phyloP scores from a whole-genome alignment of 2,888 invertebrate species.

The Theretra japonica region DNA sequence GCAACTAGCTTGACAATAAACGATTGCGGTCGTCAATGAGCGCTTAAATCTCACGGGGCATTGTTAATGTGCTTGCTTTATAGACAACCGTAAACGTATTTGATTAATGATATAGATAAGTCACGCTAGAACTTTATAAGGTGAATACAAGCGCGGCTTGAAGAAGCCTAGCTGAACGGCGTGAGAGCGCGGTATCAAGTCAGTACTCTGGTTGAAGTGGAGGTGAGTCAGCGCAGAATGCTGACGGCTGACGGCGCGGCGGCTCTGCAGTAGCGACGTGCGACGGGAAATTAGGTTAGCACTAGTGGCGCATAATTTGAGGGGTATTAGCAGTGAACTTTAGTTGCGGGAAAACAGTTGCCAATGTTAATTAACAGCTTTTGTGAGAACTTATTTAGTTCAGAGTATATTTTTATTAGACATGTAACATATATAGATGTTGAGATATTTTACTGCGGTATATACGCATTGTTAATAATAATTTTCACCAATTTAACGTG shows the following conservation, averaged over 20 bases:
- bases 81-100: constrained; percentile 21
- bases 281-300: constrained; percentile 15
- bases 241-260: neutral
- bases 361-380: neutral
- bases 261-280: neutral
- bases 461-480: no score
- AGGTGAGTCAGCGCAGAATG: constrained; percentile 4
- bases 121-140: neutral
- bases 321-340: neutral
- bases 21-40: constrained; percentile 19
- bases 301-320: neutral
- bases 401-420: no score
- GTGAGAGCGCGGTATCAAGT: neutral
- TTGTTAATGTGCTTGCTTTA: constrained; percentile 15
- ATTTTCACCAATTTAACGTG: no score
- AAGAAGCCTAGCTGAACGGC: constrained; percentile 12
- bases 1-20: constrained; percentile 19
- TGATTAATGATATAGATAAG: constrained; percentile 13
- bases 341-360: neutral
- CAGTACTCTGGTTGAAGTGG: constrained; percentile 13
- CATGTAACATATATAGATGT: no score
- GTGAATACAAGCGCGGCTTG: neutral
- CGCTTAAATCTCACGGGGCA: constrained; percentile 23
- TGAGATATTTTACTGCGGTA: no score
- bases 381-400: no score